Base-by-base conservation (phyloP, 2,113 vertebrate genomes). In the Salvelinus fontinalis region DNA sequence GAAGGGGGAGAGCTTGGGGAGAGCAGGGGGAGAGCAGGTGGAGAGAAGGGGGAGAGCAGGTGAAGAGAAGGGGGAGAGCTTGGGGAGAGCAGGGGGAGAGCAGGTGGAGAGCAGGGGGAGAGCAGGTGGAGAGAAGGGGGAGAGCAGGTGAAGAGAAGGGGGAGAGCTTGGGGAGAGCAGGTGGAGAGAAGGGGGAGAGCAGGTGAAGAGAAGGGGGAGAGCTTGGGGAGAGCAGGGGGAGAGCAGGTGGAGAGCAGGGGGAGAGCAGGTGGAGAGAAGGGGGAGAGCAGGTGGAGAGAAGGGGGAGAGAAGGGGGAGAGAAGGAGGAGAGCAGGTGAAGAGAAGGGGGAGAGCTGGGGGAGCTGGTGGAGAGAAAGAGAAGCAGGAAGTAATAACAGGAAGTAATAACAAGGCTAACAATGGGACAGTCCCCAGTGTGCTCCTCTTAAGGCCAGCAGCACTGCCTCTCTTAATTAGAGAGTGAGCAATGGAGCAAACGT, bases 361-460 rank as follows among this genome's bases (percentile, higher is more conserved):
- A 51, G 11, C 1, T 9, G 24, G 24, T 11, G 24, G 18, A 8
- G 22, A 18, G 66, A 13, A 29, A 31, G 9, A 29, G 26, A 44
- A 44, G 9, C 2, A 64, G n/a, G 48, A 68, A 67, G 49, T 18
- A 20, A 39, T 39, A 39, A 39, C 2, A 62, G 20, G 29, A 67
- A 66, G 48, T 54, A 16, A 34, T 34, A 34, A 34, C 7, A 34
- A 6, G 14, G 62, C 48, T 64, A 16, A 22, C 59, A 67, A 66
- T 67, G 34, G 57, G 20, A 13, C 5, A 18, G 26, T 70, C 29
- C 67, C 70, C 59, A 20, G 26, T 71, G 49, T 14, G 59, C 16
- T 20, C 20, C 39, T 79, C 67, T 77, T 77, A 83, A 80, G 75
- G 72, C 66, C 78, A 77, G 65, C 20, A 34, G 67, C 64, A 78